Base-by-base conservation (phyloP, 2,888 invertebrate genomes). In the Gortyna flavago region DNA sequence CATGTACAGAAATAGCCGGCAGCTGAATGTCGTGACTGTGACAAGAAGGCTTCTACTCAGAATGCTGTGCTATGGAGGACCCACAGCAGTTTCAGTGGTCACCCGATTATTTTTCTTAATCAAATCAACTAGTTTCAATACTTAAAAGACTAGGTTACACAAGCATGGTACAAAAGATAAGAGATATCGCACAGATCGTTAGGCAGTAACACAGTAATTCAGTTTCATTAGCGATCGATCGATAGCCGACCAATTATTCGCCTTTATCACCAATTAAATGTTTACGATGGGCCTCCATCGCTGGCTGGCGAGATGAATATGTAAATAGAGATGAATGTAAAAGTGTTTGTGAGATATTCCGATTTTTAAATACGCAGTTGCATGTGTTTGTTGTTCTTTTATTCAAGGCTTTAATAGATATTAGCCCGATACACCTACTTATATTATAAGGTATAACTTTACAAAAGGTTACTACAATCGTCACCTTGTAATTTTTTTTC, bases 261-360 rank as follows among this genome's bases (percentile, higher is more conserved):
- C 87, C 90, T 94, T 95, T 95, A 95, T 93, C 94, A 94, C 94
- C 95, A 95, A 95, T 95, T 94, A 95, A 91, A 93, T 91, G 91
- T 95, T 95, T 95, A 95, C 95, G 95, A 94, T 94, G 93, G 92
- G 88, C 92, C 88, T 88, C 88, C 88, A 88, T 86, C 85, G 88
- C 89, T 66, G 88, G 90, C 89, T 88, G 89, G 90, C 88, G 87
- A 89, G 87, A 89, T 89, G 90, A 90, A 89, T 90, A 89, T 87
- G 85, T 87, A 87, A 89, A 90, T 88, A 88, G 78, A 80, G 72
- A 76, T 62, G 77, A 82, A 81, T 75, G 11, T 44, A 68, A 65
- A 76, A 65, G 70, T 64, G 76, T 73, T 79, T 54, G 69, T 65
- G 21, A 74, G 70, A 73, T 83, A 67, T 85, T 81, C 62, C 70